Conservation (phyloP, 2,797 vertebrate species). For the Decapterus maruadsi region DNA sequence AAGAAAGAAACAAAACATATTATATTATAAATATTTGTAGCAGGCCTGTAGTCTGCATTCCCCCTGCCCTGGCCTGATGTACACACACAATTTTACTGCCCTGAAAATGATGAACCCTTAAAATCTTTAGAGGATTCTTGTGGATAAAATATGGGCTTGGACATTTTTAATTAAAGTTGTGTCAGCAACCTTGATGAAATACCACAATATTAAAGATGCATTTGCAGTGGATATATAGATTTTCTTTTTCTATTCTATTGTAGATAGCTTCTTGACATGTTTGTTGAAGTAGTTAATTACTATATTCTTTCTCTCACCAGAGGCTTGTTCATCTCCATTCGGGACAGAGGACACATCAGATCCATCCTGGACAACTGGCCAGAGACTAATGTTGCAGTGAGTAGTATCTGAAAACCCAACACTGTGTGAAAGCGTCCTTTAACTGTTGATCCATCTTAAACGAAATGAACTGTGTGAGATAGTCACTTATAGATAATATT, state of each 20-base stretch:
- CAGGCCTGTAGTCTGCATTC: background rate
- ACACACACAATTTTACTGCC: background rate
- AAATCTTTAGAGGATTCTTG: background rate
- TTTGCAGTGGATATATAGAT: background rate
- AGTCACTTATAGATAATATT: background rate
- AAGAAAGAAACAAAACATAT: background rate
- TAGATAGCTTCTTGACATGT: background rate
- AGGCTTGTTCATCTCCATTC: conserved; percentile 97
- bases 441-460: too few species aligned
- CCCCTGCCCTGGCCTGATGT: background rate
- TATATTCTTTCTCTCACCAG: conserved; percentile 73
- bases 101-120: background rate
- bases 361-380: conserved; percentile 99
- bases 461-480: background rate
- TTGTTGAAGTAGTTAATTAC: background rate
- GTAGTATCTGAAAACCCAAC: conserved; percentile 41
- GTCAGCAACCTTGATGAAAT: background rate
- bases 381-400: conserved; percentile 94
- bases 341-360: conserved; percentile 94
- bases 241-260: conserved; percentile 3
- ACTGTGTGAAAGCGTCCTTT: too few species aligned
- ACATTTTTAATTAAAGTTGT: background rate
- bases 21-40: background rate
- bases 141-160: background rate
- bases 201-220: background rate